Conservation (phyloP, 2,113 vertebrate genomes). For the Steatornis caripensis region DNA sequence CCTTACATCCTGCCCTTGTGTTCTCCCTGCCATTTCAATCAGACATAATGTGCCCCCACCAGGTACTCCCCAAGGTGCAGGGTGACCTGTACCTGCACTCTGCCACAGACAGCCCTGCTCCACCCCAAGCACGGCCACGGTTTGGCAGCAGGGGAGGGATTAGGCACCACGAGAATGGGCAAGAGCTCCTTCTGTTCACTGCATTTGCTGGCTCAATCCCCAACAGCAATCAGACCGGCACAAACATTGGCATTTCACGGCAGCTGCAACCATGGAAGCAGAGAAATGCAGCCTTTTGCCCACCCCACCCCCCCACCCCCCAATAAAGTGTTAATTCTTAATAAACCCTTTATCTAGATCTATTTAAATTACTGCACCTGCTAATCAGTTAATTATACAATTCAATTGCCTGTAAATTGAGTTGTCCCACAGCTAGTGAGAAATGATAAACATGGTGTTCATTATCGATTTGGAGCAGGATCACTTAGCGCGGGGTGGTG, state of each 20-base stretch:
- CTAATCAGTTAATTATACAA: not conserved
- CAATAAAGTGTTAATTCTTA: not conserved
- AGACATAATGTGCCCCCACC: rapidly evolving
- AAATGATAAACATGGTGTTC: not conserved
- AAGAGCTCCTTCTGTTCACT: not conserved
- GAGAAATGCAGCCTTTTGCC: not conserved
- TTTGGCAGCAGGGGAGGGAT: not conserved
- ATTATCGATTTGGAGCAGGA: too few species aligned
- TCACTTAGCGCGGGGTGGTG: not conserved
- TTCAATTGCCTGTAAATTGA: not conserved
- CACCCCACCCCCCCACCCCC: too few species aligned
- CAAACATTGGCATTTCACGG: not conserved
- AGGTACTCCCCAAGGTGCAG: not conserved
- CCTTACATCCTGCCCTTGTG: not conserved
- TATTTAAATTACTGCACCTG: not conserved
- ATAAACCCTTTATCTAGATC: not conserved
- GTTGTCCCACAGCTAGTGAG: rapidly evolving
- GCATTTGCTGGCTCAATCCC: too few species aligned
- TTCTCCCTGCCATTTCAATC: not conserved
- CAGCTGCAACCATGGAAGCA: not conserved
- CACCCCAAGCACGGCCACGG: rapidly evolving
- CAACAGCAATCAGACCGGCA: rapidly evolving
- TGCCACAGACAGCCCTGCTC: not conserved
- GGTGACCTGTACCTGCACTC: not conserved
- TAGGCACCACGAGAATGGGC: not conserved